These are phyloP conservation scores for Dryomyza anilis DNA, from an alignment of 2,888 invertebrate genomes.

Conservation along the genomic window DNA sequence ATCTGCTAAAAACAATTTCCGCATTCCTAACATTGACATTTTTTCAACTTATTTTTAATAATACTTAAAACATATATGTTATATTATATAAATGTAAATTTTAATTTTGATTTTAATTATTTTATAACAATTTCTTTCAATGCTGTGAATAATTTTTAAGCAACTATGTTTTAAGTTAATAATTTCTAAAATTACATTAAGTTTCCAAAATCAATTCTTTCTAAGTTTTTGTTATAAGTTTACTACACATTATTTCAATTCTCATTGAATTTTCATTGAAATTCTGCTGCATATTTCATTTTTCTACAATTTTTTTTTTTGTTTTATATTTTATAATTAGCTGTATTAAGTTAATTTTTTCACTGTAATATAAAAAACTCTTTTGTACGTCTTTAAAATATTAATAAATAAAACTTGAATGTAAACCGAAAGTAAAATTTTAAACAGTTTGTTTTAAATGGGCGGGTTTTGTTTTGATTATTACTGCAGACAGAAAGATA, in stretches of 20 bases:
- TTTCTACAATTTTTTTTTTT: no score
- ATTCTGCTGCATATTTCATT: neutral
- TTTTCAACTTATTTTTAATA: neutral
- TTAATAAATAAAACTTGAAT: slow-evolving; percentile 16
- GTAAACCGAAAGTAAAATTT: slow-evolving; percentile 3
- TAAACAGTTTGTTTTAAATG: no score
- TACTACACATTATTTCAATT: neutral
- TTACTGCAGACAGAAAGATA: no score
- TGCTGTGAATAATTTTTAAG: slow-evolving; percentile 34
- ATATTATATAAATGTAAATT: neutral
- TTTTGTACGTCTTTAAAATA: slow-evolving; percentile 23
- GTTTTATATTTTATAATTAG: neutral
- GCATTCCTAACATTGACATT: slow-evolving; percentile 23
- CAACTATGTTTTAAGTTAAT: no score
- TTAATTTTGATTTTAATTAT: neutral
- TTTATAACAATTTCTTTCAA: slow-evolving; percentile 11
- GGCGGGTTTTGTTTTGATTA: no score
- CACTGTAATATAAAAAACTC: slow-evolving; percentile 7
- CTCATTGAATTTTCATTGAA: neutral
- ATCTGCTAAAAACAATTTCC: slow-evolving; percentile 1
- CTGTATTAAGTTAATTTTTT: neutral
- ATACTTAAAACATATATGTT: neutral
- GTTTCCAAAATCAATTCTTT: neutral
- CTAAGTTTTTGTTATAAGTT: neutral
- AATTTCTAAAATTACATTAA: no score